Percentiles rank a stretch among this genome's conserved stretches.
Evolutionary conservation across 2,888 invertebrate species (phyloP).

Genomic region (Lasioglossum villosulum): DNA sequence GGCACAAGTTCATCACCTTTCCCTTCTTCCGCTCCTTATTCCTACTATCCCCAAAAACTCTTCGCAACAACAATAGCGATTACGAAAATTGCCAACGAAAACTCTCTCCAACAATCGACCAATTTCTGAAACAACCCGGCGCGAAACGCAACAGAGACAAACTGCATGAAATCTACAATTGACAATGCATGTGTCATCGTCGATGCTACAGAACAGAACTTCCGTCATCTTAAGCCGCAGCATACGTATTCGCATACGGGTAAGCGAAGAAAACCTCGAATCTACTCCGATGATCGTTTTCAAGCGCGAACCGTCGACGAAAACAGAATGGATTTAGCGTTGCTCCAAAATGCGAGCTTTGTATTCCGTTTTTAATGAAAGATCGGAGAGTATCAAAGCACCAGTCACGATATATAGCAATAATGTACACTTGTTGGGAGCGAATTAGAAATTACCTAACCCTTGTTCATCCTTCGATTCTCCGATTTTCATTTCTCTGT

Average conservation of each 20-base stretch:
- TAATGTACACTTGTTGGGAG: neutral
- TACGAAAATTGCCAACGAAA: neutral
- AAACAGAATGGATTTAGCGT: neutral
- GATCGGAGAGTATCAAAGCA: neutral
- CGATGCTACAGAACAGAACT: neutral
- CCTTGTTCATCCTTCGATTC: neutral
- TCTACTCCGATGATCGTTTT: neutral
- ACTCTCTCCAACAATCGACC: neutral
- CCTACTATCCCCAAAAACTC: neutral
- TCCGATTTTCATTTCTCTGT: neutral
- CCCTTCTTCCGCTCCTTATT: neutral
- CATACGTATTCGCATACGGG: neutral
- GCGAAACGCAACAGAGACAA: neutral
- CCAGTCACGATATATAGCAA: neutral
- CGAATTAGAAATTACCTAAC: neutral
- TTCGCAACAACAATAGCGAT: neutral
- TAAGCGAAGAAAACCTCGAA: neutral
- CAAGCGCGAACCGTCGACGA: neutral
- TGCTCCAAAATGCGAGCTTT: neutral
- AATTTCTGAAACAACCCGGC: neutral
- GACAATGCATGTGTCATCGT: neutral
- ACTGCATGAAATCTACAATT: neutral
- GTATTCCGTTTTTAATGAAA: neutral
- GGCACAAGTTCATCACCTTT: neutral
- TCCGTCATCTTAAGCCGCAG: neutral